Evolutionary conservation across 2,888 invertebrate genomes (phyloP), one percentile per base, ranked within the genome.

Genomic region (Coenonympha glycerion): DNA sequence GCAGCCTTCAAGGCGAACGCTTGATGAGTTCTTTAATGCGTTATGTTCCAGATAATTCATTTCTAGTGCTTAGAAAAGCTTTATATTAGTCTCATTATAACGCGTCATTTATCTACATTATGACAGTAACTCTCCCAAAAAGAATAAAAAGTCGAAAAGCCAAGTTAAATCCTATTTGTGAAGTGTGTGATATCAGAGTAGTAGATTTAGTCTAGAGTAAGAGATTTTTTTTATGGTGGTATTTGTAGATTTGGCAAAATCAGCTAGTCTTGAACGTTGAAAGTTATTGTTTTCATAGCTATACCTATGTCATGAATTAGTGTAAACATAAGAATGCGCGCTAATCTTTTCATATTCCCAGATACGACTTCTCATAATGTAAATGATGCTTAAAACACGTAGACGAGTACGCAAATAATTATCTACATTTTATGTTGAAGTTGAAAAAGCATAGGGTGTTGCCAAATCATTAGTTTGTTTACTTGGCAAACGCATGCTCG

Each of bases 401-500:
- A 30, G 15, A 52, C 36, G 37, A 16, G 19, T 31, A 50, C 39
- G 34, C 44, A 26, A 34, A 49, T 45, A 39, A 49, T 41, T 47
- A 30, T 48, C 24, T 42, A 44, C 39, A 33, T 28, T 26, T 52
- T 49, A 49, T 53, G 22, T 39, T 42, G 52, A 59, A 44, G 46
- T 49, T 53, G 42, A 52, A 48, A 55, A 53, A 53, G 46, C 50
- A 49, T 42, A 55, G 48, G 40, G 46, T 41, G 49, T 49, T 58
- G 58, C 56, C 56, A 63, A 63, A 56, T 59, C 49, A 52, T 59
- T 58, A 53, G 58, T 58, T 58, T 59, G 62, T 62, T 63, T 61
- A 60, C 58, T 64, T 63, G 60, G 63, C 63, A 56, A 31, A 19
- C 40, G 42, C 49, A 52, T 49, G 47, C 51, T 37, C 53, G 55